phyloP scores from a whole-genome alignment of 2,888 invertebrate species.

The Exocentrus adspersus region DNA sequence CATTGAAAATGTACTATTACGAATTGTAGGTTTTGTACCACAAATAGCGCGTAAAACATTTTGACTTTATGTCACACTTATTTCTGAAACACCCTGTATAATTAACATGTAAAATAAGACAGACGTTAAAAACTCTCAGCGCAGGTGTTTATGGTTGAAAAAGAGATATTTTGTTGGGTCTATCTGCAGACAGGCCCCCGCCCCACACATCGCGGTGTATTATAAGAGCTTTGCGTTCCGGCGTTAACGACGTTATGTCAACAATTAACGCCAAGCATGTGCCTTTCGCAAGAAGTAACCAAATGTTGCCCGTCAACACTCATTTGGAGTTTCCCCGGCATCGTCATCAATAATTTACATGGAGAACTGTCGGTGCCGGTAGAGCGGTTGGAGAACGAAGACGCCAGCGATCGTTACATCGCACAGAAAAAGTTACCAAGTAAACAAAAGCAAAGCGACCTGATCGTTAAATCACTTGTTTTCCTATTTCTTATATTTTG shows the following conservation, averaged over 20 bases:
- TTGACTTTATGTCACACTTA: too few species aligned
- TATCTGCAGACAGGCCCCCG: slow-evolving; percentile 5
- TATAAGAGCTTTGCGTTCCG: slow-evolving; percentile 48
- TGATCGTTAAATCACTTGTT: too few species aligned
- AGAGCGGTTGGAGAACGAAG: neutral
- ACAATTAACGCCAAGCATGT: slow-evolving; percentile 57
- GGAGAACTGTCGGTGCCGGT: slow-evolving; percentile 43
- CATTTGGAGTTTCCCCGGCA: slow-evolving; percentile 48
- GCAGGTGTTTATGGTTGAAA: too few species aligned
- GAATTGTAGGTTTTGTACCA: too few species aligned
- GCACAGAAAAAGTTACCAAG: too few species aligned
- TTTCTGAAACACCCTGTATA: too few species aligned
- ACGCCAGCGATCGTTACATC: slow-evolving; percentile 21
- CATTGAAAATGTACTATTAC: too few species aligned
- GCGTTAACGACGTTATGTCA: slow-evolving; percentile 57
- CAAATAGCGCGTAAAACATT: too few species aligned
- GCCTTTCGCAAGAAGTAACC: slow-evolving; percentile 54
- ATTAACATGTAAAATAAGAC: too few species aligned
- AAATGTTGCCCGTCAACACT: slow-evolving; percentile 55
- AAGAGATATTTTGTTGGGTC: slow-evolving; percentile 14
- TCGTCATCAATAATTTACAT: slow-evolving; percentile 55
- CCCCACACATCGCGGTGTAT: slow-evolving; percentile 47
- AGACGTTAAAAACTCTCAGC: too few species aligned
- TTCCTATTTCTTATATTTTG: too few species aligned
- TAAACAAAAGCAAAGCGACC: too few species aligned